Percentiles rank a stretch among this genome's conserved stretches.
Conservation (phyloP, 64 coral and sea anemone species). For the Montipora foliosa region DNA sequence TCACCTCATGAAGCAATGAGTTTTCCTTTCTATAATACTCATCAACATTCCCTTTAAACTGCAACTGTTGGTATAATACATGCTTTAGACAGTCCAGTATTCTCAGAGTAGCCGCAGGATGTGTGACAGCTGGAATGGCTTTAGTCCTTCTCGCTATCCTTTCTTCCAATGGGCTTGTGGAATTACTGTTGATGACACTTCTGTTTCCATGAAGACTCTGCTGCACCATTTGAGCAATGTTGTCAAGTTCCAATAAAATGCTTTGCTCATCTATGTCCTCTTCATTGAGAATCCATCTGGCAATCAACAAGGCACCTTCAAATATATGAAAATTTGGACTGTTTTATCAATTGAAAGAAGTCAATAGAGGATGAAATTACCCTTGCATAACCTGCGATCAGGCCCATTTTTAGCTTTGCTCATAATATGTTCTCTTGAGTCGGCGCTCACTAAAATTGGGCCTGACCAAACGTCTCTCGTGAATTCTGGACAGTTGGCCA, state of each 20-base stretch:
- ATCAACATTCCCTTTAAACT: conserved; percentile 70
- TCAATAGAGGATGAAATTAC: no score
- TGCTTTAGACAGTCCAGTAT: conserved; percentile 71
- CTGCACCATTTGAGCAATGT: conserved; percentile 68
- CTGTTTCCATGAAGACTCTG: conserved; percentile 43
- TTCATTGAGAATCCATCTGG: conserved; percentile 85
- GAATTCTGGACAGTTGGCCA: no score
- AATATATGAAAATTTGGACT: neutral
- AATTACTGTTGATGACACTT: neutral
- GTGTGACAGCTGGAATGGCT: neutral
- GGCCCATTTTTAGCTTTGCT: no score
- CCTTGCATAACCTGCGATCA: no score
- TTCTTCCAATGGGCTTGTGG: neutral
- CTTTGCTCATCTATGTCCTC: conserved; percentile 56
- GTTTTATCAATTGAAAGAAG: neutral
- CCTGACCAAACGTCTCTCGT: no score
- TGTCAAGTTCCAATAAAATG: conserved; percentile 48
- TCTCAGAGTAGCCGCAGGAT: conserved; percentile 39
- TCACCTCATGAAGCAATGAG: conserved; percentile 87
- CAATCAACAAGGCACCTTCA: conserved; percentile 84
- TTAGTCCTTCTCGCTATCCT: neutral
- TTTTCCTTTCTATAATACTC: conserved; percentile 91
- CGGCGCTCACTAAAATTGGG: no score
- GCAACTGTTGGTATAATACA: conserved; percentile 76
- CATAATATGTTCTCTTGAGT: no score